Percentiles rank a stretch among this genome's conserved stretches.
phyloP scores from a whole-genome alignment of 64 coral and sea anemone genomes.

The Stichodactyla helianthus region DNA sequence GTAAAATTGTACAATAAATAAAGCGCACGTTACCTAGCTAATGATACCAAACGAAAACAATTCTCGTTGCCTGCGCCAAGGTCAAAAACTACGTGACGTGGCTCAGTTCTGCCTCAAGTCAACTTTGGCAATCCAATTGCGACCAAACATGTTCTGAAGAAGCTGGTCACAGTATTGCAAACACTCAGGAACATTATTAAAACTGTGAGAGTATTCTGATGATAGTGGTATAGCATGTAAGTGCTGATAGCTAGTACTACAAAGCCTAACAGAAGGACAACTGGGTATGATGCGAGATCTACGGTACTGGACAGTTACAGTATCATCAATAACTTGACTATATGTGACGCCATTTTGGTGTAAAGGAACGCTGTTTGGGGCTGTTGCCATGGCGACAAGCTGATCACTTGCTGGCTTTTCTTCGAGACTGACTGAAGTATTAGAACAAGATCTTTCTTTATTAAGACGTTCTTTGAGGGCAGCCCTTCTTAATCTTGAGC shows the following conservation, averaged over 20 bases:
- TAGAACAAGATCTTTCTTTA: not conserved
- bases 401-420: not conserved
- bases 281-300: not conserved
- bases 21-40: too few relatives aligned
- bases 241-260: not conserved
- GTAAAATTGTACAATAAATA: too few relatives aligned
- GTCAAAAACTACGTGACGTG: not conserved
- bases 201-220: not conserved
- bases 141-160: constrained; percentile 10
- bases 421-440: not conserved
- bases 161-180: not conserved
- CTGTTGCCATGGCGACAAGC: not conserved
- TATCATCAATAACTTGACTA: not conserved
- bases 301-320: not conserved
- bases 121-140: not conserved
- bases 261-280: not conserved
- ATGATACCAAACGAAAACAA: too few relatives aligned
- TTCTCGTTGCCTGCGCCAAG: not conserved
- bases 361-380: not conserved
- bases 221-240: not conserved
- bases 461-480: not conserved
- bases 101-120: not conserved
- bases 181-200: not conserved
- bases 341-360: not conserved
- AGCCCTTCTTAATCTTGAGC: not conserved